phyloP scores from a whole-genome alignment of 2,888 invertebrate species.

The Asteroscopus sphinx region DNA sequence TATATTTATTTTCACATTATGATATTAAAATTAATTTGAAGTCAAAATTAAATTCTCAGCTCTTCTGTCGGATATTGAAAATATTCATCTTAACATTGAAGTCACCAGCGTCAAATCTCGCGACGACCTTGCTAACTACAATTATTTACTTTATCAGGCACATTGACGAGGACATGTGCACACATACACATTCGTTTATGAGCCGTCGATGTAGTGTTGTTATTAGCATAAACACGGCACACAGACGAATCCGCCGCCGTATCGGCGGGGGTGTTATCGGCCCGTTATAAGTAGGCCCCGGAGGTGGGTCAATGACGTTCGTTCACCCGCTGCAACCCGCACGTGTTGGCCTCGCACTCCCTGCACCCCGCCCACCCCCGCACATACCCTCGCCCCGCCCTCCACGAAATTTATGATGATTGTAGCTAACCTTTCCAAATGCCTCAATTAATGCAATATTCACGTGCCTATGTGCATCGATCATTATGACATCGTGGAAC shows the following conservation, averaged over 20 bases:
- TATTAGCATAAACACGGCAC: conserved; percentile 63
- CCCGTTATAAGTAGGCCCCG: conserved; percentile 80
- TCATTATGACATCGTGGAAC: conserved; percentile 10
- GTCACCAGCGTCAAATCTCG: conserved; percentile 27
- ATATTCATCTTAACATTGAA: conserved; percentile 33
- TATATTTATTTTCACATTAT: not conserved
- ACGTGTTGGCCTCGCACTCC: conserved; percentile 83
- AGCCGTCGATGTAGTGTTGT: conserved; percentile 47
- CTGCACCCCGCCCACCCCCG: conserved; percentile 42
- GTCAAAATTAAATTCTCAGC: conserved; percentile 26
- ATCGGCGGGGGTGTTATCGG: conserved; percentile 82
- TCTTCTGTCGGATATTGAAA: conserved; percentile 16
- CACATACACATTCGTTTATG: conserved; percentile 51
- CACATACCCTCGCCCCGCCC: conserved; percentile 53
- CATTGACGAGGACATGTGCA: conserved; percentile 57
- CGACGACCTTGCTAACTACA: conserved; percentile 50
- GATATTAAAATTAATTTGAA: conserved; percentile 19
- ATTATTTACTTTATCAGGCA: conserved; percentile 64
- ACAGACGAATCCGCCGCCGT: conserved; percentile 55
- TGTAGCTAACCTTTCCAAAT: conserved; percentile 53
- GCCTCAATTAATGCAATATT: conserved; percentile 45
- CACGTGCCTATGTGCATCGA: conserved; percentile 16
- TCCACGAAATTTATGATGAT: conserved; percentile 52
- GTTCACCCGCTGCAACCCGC: conserved; percentile 86
- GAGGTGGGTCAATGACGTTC: conserved; percentile 89